phyloP scores from a whole-genome alignment of 2,797 vertebrate genomes.

The Gallinago nigripennis region DNA sequence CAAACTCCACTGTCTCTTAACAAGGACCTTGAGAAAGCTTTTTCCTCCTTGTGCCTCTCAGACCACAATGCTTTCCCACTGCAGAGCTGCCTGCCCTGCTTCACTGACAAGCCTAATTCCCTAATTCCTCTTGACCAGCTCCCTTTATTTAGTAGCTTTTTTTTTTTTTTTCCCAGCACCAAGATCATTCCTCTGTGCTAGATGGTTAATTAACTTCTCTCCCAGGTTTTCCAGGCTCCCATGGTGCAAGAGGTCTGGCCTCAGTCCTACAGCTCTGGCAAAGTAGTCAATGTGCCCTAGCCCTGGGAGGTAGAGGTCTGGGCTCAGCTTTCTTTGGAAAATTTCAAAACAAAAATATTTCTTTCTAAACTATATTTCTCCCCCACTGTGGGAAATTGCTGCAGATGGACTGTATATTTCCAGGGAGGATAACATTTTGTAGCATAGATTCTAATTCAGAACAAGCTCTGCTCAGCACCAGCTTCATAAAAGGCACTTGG shows the following conservation, averaged over 20 bases:
- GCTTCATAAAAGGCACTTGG: background rate
- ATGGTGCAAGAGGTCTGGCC: background rate
- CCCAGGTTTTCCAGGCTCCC: background rate
- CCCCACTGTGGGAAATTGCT: background rate
- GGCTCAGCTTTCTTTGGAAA: background rate
- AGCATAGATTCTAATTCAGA: background rate
- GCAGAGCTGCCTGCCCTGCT: background rate
- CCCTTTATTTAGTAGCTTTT: background rate
- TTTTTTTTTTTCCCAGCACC: background rate
- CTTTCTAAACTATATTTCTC: background rate
- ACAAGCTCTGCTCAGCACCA: background rate
- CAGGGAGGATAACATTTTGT: background rate
- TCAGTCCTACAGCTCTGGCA: background rate
- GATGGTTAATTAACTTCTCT: slow-evolving; percentile 4
- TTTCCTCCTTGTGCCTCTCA: background rate
- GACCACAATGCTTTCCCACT: accelerated
- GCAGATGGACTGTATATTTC: background rate
- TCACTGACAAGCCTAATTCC: background rate
- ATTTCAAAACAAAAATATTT: background rate
- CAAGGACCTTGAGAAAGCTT: background rate
- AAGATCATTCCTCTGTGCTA: background rate
- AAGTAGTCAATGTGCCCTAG: accelerated
- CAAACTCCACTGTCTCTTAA: background rate
- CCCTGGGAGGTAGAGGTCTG: background rate
- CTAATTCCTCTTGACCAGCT: background rate